Evolutionary conservation across 2,797 vertebrate species (phyloP).

Genomic region (Delichon dasypus): DNA sequence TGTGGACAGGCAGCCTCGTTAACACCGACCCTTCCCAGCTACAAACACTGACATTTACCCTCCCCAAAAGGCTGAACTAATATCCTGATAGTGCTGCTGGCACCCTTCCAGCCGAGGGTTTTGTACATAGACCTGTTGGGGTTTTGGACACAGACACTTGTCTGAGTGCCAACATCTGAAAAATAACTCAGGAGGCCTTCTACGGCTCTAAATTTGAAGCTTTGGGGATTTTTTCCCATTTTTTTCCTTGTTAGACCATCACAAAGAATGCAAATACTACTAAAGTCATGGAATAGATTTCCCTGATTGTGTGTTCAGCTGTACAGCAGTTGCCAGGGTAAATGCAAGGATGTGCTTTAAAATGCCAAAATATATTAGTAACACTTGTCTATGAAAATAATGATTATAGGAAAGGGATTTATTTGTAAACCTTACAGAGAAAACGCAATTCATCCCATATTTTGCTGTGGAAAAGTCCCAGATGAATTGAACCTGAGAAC

Average conservation of each 20-base stretch:
- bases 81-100: slow-evolving; percentile 17
- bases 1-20: not conserved
- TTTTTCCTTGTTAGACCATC: not conserved
- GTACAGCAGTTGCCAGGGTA: slow-evolving; percentile 13
- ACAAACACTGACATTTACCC: slow-evolving; percentile 17
- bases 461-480: not conserved
- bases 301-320: not conserved
- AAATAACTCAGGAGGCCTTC: slow-evolving; percentile 28
- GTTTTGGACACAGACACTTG: slow-evolving; percentile 28
- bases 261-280: slow-evolving; percentile 4
- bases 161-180: slow-evolving; percentile 29
- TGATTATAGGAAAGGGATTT: slow-evolving; percentile 21
- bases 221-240: not conserved
- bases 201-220: not conserved
- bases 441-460: slow-evolving; percentile 20
- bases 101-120: slow-evolving; percentile 43
- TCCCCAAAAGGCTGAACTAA: slow-evolving; percentile 32
- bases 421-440: slow-evolving; percentile 21
- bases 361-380: slow-evolving; percentile 20
- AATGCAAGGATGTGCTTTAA: slow-evolving; percentile 33
- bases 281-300: not conserved
- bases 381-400: not conserved
- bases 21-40: not conserved
- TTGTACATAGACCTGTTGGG: slow-evolving; percentile 38
- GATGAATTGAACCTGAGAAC: not conserved